These are phyloP conservation scores for Callipepla squamata DNA, from an alignment of 2,113 vertebrate species.

Conservation along the genomic window DNA sequence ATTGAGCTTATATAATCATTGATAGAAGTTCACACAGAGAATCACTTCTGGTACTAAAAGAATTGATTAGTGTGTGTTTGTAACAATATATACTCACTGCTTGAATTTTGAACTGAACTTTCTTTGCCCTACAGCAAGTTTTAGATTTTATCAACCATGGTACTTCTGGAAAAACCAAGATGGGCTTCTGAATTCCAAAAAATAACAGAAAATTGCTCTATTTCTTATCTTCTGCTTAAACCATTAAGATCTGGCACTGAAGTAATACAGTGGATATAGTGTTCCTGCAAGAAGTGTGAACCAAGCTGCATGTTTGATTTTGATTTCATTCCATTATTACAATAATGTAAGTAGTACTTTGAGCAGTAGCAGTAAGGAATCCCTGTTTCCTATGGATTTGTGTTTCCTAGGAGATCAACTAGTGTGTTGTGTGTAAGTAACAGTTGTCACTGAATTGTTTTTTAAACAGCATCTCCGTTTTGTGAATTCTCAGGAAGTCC, in stretches of 20 bases:
- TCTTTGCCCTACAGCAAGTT: not conserved
- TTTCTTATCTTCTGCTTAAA: not conserved
- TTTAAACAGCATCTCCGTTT: not conserved
- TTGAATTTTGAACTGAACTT: conserved; percentile 25
- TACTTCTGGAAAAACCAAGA: not conserved
- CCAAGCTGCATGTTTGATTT: not conserved
- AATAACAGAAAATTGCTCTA: not conserved
- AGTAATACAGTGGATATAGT: not conserved
- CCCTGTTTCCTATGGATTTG: not conserved
- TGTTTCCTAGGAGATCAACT: not conserved
- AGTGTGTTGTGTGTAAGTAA: not conserved
- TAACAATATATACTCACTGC: not conserved
- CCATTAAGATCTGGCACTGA: not conserved
- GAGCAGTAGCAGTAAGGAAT: not conserved
- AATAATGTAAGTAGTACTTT: not conserved
- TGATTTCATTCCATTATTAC: not conserved
- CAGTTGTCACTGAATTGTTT: not conserved
- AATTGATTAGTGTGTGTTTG: not conserved
- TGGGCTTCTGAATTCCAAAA: not conserved
- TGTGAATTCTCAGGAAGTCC: not conserved
- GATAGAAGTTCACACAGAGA: not conserved
- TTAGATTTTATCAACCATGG: not conserved
- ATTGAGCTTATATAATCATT: not conserved
- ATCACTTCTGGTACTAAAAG: not conserved
- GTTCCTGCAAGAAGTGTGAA: not conserved